Base-by-base conservation (phyloP, 2,888 invertebrate genomes). In the Volucella zonaria region DNA sequence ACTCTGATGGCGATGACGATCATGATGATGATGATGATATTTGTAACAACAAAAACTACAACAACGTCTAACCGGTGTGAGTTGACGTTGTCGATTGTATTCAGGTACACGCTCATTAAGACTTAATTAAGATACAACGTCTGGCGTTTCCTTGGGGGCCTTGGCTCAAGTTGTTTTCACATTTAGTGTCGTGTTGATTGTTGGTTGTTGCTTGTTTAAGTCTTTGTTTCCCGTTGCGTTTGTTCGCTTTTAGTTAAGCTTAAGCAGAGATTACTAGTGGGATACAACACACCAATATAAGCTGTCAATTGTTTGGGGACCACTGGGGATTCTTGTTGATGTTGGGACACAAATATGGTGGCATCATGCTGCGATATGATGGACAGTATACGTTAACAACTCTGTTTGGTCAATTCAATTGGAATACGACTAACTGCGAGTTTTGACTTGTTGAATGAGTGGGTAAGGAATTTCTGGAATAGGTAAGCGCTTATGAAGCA, bases 101-200 rank as follows among this genome's bases (percentile, higher is more conserved):
- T 76, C 61, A 78, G 74, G 66, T 67, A 83, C 74, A 71, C 75
- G 54, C 75, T 83, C 83, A 83, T 83, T 83, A 83, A 75, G 83
- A 83, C 83, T 83, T 83, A 83, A 83, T 83, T 83, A 83, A 83
- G 83, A 80, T 83, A 83, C 75, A 76, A 83, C 70, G 64, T 64
- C 54, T 59, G 83, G 66, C 79, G 74, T 83, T 68, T 83, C 75
- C 75, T 70, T 75, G 71, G 82, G 70, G 79, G 74, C 70, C 59
- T 70, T 70, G 75, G 58, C 18, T 70, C 14, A 42, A 73, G 52
- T 51, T 45, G 43, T 54, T 42, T 15, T 52, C 15, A n/a, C 15
- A 15, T 56, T 23, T 8, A 49, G 23, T 62, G 31, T 59, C 59
- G 47, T 58, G 76, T 56, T 80, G 54, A 61, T 11, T 56, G 61